phyloP scores from a whole-genome alignment of 2,113 vertebrate species.

The Platysternon megacephalum region DNA sequence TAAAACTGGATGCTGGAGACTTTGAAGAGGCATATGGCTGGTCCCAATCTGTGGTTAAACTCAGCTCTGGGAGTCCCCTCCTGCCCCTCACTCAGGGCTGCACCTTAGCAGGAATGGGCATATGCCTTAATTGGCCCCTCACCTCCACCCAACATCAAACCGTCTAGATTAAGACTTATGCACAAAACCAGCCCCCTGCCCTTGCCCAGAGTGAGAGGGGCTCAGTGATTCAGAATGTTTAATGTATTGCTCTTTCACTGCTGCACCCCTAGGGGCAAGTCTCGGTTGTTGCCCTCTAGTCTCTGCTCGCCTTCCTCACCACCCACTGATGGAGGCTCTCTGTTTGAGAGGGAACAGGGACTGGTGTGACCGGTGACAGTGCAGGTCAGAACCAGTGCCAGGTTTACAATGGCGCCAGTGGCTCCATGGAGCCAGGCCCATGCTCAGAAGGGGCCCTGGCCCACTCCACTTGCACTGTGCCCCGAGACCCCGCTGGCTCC shows the following conservation, averaged over 20 bases:
- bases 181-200: neutral
- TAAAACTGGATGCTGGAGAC: rapidly evolving
- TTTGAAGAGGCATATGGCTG: neutral
- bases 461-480: too few relatives aligned
- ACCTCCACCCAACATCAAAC: neutral
- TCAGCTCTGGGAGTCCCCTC: neutral
- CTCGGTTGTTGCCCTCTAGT: neutral
- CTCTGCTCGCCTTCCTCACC: neutral
- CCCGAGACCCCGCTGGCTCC: too few relatives aligned
- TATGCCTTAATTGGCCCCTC: neutral
- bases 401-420: too few relatives aligned
- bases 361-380: neutral
- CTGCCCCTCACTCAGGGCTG: neutral
- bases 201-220: neutral
- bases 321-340: neutral
- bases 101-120: neutral
- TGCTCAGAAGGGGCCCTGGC: too few relatives aligned
- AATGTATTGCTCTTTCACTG: neutral
- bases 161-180: neutral
- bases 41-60: neutral
- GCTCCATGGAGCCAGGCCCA: too few relatives aligned
- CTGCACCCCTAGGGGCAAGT: neutral
- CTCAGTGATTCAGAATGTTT: neutral
- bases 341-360: neutral
- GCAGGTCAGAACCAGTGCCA: neutral